phyloP scores from a whole-genome alignment of 2,797 vertebrate genomes.

The Pangasius mekongensis region DNA sequence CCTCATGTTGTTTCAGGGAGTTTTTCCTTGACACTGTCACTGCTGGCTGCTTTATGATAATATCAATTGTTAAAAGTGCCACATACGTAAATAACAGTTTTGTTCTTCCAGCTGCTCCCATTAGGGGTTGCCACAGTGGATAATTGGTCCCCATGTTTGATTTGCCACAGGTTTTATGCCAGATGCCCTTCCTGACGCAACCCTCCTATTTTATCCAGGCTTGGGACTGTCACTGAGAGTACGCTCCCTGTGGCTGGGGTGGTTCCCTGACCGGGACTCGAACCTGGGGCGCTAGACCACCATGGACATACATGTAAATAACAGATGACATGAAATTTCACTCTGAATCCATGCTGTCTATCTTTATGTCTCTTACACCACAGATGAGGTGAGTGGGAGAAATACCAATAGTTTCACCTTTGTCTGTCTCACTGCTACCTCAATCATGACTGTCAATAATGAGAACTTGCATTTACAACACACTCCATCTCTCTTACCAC shows the following conservation, averaged over 20 bases:
- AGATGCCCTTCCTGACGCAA: too few species aligned
- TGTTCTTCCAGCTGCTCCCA: too few species aligned
- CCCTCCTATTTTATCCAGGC: too few species aligned
- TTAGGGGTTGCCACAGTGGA: too few species aligned
- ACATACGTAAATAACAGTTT: not conserved
- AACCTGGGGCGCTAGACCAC: too few species aligned
- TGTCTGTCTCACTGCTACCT: not conserved
- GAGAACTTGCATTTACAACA: constrained; percentile 6
- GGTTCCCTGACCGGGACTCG: too few species aligned
- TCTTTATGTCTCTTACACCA: not conserved
- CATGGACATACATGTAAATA: too few species aligned
- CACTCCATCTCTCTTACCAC: not conserved
- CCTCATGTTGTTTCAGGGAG: not conserved
- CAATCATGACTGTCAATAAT: not conserved
- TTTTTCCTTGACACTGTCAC: not conserved
- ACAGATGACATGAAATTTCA: not conserved
- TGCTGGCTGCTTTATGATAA: not conserved
- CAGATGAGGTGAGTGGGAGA: not conserved
- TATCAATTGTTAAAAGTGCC: not conserved
- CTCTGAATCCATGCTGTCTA: not conserved
- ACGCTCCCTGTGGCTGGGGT: too few species aligned
- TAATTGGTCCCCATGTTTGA: too few species aligned
- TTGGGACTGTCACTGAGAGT: too few species aligned
- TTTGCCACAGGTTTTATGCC: too few species aligned
- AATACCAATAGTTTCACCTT: not conserved